These are phyloP conservation scores for Calliphora vicina DNA, from an alignment of 1,140 invertebrate species.

Conservation along the genomic window DNA sequence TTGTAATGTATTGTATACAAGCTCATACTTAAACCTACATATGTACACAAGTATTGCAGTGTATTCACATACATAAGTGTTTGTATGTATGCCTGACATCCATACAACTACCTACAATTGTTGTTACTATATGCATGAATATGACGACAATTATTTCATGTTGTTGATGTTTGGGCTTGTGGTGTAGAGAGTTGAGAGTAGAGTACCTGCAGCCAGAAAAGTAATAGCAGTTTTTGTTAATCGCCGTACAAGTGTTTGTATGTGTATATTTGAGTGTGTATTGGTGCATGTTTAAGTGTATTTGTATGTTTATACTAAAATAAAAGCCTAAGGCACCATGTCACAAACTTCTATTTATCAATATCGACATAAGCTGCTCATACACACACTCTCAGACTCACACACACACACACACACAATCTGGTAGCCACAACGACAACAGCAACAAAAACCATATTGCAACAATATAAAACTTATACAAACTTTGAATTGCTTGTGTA, in stretches of 20 bases:
- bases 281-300: background rate
- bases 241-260: background rate
- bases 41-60: background rate
- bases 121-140: conserved; percentile 1
- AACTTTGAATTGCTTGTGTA: background rate
- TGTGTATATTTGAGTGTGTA: background rate
- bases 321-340: background rate
- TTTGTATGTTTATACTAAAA: background rate
- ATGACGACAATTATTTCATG: background rate
- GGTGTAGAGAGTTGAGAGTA: background rate
- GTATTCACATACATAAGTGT: background rate
- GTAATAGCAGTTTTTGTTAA: background rate
- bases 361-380: background rate
- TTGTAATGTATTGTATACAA: background rate
- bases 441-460: background rate
- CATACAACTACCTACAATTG: background rate
- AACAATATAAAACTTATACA: background rate
- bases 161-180: background rate
- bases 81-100: background rate
- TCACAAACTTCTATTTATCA: conserved; percentile 1
- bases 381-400: background rate
- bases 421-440: background rate
- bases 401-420: background rate
- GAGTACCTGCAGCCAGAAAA: background rate
- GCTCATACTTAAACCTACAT: background rate